These are phyloP conservation scores for Dasyurus viverrinus DNA, from an alignment of 2,113 vertebrate genomes.

Conservation along the genomic window DNA sequence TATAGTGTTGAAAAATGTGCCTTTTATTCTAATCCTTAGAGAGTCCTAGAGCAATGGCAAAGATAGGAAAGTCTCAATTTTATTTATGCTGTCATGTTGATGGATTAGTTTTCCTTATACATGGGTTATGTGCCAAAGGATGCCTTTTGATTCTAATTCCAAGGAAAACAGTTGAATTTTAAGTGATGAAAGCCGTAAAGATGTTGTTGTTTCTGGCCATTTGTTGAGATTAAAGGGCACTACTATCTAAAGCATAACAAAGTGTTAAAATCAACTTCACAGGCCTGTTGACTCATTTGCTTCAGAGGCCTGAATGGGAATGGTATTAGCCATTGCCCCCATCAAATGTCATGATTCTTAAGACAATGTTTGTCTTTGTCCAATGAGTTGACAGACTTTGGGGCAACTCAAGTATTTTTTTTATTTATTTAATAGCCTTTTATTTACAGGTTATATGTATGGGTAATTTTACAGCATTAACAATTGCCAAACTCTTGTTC, in stretches of 20 bases:
- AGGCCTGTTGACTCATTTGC: background rate
- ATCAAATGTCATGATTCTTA: background rate
- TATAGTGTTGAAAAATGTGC: background rate
- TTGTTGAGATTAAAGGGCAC: conserved; percentile 69
- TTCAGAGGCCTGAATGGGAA: background rate
- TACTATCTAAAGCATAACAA: conserved; percentile 45
- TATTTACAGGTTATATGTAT: too few relatives aligned
- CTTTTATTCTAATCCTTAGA: background rate
- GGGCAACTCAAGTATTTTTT: background rate
- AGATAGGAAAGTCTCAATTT: conserved; percentile 60
- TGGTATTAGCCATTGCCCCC: background rate
- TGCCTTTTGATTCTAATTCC: conserved; percentile 74
- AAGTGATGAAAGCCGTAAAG: conserved; percentile 59
- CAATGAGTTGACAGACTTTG: background rate
- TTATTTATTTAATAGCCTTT: too few relatives aligned
- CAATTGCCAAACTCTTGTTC: too few relatives aligned
- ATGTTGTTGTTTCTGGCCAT: conserved; percentile 66
- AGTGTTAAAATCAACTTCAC: conserved; percentile 43
- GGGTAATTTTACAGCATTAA: too few relatives aligned
- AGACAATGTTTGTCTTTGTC: conserved; percentile 6
- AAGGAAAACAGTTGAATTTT: conserved; percentile 77
- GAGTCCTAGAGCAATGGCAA: background rate
- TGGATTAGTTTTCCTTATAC: conserved; percentile 66
- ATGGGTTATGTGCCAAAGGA: conserved; percentile 64
- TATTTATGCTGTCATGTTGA: conserved; percentile 68